A percentile compares a stretch with the other conserved stretches of the same genome.
Evolutionary conservation across 2,797 vertebrate genomes (phyloP).

Genomic region (Gymnothorax javanicus): DNA sequence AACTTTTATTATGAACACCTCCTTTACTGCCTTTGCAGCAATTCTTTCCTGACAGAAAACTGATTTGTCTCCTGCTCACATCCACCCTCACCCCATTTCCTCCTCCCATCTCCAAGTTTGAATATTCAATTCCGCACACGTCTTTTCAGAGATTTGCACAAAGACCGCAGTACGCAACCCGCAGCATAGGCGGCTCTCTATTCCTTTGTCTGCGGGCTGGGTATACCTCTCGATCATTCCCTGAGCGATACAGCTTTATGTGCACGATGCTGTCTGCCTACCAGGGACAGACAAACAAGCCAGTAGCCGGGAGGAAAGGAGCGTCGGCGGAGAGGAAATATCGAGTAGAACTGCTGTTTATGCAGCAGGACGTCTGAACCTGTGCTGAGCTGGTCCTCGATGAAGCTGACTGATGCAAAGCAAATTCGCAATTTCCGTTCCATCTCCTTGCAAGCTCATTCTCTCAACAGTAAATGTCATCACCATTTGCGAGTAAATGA

Average conservation of each 20-base stretch:
- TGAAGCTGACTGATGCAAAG: not conserved
- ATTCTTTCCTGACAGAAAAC: constrained; percentile 35
- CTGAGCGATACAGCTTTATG: not conserved
- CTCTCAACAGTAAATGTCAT: not conserved
- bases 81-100: constrained; percentile 31
- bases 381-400: not conserved
- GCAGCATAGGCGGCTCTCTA: constrained; percentile 37
- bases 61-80: constrained; percentile 44
- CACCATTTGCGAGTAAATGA: not conserved
- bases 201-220: constrained; percentile 23
- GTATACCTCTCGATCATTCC: constrained; percentile 31
- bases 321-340: not conserved
- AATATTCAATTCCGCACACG: constrained; percentile 64
- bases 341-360: not conserved
- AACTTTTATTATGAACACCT: constrained; percentile 51
- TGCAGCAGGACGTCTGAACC: not conserved
- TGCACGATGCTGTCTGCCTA: not conserved
- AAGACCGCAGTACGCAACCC: constrained; percentile 50
- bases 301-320: not conserved
- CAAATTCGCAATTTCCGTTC: not conserved
- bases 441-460: not conserved
- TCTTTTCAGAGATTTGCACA: constrained; percentile 50
- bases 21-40: not conserved
- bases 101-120: constrained; percentile 51
- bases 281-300: not conserved